Evolutionary conservation across 2,113 vertebrate genomes (phyloP).

Genomic region (Miniopterus natalensis): DNA sequence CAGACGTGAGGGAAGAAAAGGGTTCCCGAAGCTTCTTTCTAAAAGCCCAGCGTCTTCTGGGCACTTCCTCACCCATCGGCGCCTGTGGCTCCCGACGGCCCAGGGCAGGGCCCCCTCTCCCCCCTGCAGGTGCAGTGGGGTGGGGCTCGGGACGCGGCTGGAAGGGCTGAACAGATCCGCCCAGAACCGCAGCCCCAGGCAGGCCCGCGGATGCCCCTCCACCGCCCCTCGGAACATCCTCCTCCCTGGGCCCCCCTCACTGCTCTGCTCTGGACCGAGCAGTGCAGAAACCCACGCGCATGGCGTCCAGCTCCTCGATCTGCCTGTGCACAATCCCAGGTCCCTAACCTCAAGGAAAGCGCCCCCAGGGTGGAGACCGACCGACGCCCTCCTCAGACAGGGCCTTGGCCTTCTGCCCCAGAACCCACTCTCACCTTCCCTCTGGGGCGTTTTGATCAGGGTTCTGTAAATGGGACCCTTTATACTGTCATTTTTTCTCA

Average conservation of each 20-base stretch:
- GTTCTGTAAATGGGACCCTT: background rate
- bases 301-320: accelerated
- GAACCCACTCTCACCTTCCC: background rate
- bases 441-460: background rate
- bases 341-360: background rate
- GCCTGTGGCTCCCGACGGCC: background rate
- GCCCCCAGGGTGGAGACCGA: accelerated
- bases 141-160: background rate
- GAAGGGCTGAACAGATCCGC: background rate
- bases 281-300: accelerated
- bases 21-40: background rate
- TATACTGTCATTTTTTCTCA: background rate
- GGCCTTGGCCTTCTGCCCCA: background rate
- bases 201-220: accelerated
- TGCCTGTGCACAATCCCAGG: accelerated
- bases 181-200: background rate
- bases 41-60: background rate
- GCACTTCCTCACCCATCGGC: accelerated
- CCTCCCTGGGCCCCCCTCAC: accelerated
- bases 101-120: too few relatives aligned
- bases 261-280: too few relatives aligned
- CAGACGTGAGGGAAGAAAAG: background rate
- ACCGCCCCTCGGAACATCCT: too few relatives aligned
- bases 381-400: accelerated
- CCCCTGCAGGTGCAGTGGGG: background rate